Evolutionary conservation across 2,113 vertebrate genomes (phyloP).

Genomic region (Platichthys stellatus): DNA sequence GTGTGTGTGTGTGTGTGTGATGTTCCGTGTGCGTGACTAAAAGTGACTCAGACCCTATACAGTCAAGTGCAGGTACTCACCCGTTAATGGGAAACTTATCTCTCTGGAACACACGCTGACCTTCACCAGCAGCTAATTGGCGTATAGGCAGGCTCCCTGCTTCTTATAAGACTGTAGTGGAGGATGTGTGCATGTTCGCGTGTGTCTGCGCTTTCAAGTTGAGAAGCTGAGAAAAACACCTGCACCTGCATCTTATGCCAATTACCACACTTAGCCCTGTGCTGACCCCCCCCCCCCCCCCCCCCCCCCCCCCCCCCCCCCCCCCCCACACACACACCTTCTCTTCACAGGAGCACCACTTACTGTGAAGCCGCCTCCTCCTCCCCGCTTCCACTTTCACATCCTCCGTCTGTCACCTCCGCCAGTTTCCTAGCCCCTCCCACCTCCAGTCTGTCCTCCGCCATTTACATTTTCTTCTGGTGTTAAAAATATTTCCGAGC

Average conservation of each 20-base stretch:
- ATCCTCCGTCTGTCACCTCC: constrained; percentile 32
- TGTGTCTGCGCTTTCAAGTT: constrained; percentile 46
- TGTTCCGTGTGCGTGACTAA: constrained; percentile 6
- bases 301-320: constrained; percentile 21
- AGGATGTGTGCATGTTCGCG: constrained; percentile 10
- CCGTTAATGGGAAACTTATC: constrained; percentile 78
- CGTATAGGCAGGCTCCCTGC: constrained; percentile 44
- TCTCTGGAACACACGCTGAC: constrained; percentile 70
- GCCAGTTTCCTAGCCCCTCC: background rate
- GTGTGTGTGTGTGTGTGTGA: background rate
- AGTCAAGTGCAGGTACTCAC: constrained; percentile 54
- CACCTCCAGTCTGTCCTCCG: constrained; percentile 6
- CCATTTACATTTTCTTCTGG: constrained; percentile 6
- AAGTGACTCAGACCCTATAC: constrained; percentile 45
- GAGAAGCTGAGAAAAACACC: constrained; percentile 50
- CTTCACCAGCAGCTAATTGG: constrained; percentile 74
- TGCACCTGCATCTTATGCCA: constrained; percentile 63
- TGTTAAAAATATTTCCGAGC: constrained; percentile 8
- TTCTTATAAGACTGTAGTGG: constrained; percentile 50
- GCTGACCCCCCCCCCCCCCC: constrained; percentile 28
- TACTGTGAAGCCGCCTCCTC: constrained; percentile 24
- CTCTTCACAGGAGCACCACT: constrained; percentile 36
- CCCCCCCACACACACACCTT: constrained; percentile 12
- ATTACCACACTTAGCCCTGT: constrained; percentile 72
- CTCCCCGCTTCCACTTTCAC: constrained; percentile 9